Evolutionary conservation across 1,140 invertebrate genomes (phyloP).

Genomic region (Onthophagus taurus): DNA sequence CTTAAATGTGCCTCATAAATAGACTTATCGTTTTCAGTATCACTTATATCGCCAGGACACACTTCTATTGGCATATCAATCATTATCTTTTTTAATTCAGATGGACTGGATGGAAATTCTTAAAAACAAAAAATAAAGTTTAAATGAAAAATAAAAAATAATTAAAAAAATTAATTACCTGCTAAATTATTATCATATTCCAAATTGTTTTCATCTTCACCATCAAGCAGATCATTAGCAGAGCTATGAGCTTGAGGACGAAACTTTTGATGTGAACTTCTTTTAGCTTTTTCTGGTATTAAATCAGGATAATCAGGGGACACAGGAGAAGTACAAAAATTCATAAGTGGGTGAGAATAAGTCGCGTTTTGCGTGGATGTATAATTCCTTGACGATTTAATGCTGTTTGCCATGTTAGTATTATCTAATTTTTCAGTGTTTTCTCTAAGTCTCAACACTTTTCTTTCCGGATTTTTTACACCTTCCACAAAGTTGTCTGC

Average conservation of each 20-base stretch:
- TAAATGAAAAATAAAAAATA: not conserved
- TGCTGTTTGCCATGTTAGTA: constrained; percentile 15
- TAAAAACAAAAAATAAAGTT: constrained; percentile 8
- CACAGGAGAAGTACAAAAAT: constrained; percentile 27
- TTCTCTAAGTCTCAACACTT: constrained; percentile 17
- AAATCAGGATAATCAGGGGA: constrained; percentile 33
- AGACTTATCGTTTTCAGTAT: constrained; percentile 37
- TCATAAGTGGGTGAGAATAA: constrained; percentile 37
- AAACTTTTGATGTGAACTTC: constrained; percentile 18
- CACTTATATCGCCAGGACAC: constrained; percentile 24
- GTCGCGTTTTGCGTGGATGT: constrained; percentile 28
- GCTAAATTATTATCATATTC: constrained; percentile 28
- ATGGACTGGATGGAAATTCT: constrained; percentile 34
- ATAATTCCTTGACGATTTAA: constrained; percentile 2
- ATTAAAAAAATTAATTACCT: constrained; percentile 19
- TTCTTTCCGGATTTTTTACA: constrained; percentile 15
- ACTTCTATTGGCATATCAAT: constrained; percentile 31
- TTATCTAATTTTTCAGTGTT: constrained; percentile 15
- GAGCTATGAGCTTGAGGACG: constrained; percentile 28
- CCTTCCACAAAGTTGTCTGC: constrained; percentile 21
- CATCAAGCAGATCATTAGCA: constrained; percentile 1
- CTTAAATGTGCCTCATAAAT: constrained; percentile 37
- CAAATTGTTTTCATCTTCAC: constrained; percentile 17
- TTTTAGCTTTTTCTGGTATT: constrained; percentile 33
- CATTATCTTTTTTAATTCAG: constrained; percentile 28